Percentiles rank a stretch among this genome's conserved stretches.
Conservation (phyloP, 2,113 vertebrate genomes). For the Ginglymostoma cirratum region DNA sequence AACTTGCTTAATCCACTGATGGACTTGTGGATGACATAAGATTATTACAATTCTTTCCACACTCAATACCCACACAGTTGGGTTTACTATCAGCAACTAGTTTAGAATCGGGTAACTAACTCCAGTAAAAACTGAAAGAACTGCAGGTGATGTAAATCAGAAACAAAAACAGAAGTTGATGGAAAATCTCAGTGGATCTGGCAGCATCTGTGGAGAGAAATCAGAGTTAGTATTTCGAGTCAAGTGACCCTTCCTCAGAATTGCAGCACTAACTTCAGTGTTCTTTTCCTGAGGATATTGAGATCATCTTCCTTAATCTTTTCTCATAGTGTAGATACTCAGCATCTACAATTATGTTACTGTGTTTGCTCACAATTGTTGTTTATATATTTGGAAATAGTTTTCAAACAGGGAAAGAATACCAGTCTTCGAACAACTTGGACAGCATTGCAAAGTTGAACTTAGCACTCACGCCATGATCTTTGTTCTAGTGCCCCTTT, state of each 20-base stretch:
- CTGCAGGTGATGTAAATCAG: too few relatives aligned
- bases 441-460: neutral
- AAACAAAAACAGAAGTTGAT: too few relatives aligned
- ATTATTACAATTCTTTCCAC: neutral
- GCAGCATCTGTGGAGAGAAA: too few relatives aligned
- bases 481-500: constrained; percentile 71
- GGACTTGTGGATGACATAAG: neutral
- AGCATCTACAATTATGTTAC: neutral
- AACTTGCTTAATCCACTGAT: neutral
- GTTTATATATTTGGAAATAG: neutral
- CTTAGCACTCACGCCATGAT: neutral
- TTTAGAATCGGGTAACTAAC: neutral
- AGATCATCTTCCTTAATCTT: neutral
- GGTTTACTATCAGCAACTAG: neutral
- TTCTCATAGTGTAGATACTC: neutral
- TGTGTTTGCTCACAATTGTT: neutral
- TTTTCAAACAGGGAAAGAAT: neutral
- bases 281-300: neutral
- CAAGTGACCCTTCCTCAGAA: too few relatives aligned
- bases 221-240: too few relatives aligned
- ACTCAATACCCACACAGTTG: neutral
- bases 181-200: too few relatives aligned
- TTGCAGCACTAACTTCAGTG: neutral
- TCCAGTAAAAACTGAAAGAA: too few relatives aligned
- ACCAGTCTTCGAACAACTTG: neutral